Evolutionary conservation across 53 echinoderm and acorn worm genomes (phyloP).

Genomic region (Mesocentrotus franciscanus): DNA sequence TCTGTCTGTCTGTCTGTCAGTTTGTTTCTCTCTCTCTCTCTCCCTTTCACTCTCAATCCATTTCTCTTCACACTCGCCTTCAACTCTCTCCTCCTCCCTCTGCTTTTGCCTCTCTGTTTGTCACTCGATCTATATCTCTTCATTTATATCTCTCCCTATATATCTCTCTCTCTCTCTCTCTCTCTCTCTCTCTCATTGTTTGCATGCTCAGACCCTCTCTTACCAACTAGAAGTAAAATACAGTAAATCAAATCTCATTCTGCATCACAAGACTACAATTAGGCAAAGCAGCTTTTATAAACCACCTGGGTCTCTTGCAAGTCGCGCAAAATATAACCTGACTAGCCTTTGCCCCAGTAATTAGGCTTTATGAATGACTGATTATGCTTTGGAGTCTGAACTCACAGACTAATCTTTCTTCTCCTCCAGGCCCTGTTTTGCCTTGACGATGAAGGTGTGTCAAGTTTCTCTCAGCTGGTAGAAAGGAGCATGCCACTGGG

Average conservation of each 20-base stretch:
- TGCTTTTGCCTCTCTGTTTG: background rate
- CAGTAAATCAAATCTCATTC: background rate
- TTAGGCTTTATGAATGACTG: background rate
- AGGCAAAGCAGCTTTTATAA: background rate
- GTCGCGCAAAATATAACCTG: background rate
- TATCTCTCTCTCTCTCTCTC: background rate
- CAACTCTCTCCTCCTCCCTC: background rate
- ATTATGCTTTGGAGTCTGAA: background rate
- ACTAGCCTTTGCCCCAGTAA: background rate
- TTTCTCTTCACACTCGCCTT: background rate
- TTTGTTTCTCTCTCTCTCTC: background rate
- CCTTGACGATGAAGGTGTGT: background rate
- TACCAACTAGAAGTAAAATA: background rate
- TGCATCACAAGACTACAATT: background rate
- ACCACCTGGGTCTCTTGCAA: background rate
- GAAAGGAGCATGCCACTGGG: conserved; percentile 23
- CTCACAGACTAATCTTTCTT: background rate
- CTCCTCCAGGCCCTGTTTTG: background rate
- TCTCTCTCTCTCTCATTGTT: background rate
- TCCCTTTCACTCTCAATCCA: no score
- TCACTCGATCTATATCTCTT: background rate
- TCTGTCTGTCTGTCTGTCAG: background rate
- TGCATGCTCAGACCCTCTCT: background rate
- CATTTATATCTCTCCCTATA: background rate
- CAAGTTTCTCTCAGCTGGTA: conserved; percentile 39